A percentile compares a stretch with the other conserved stretches of the same genome.
phyloP scores from a whole-genome alignment of 1,140 invertebrate genomes.

The Leptinotarsa texana region DNA sequence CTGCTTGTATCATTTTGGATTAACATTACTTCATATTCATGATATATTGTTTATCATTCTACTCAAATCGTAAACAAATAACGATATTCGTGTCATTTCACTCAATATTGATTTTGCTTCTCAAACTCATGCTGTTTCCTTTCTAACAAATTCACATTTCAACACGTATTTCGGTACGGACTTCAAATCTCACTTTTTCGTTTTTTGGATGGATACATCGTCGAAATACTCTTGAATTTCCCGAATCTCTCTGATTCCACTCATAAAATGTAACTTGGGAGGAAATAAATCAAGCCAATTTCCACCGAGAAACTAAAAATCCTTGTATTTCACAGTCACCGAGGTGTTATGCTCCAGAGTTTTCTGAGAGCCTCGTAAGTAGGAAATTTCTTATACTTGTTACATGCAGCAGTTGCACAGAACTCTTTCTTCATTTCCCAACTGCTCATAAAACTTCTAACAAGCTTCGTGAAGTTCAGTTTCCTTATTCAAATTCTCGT shows the following conservation, averaged over 20 bases:
- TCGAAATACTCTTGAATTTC: too few relatives aligned
- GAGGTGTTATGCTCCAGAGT: constrained; percentile 11
- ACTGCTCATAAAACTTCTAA: constrained; percentile 12
- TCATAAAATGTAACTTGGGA: background rate
- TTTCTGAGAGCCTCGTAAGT: background rate
- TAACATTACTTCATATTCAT: too few relatives aligned
- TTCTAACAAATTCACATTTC: too few relatives aligned
- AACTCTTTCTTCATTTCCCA: background rate
- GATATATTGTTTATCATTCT: too few relatives aligned
- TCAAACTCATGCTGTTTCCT: too few relatives aligned
- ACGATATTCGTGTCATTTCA: too few relatives aligned
- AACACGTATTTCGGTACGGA: too few relatives aligned
- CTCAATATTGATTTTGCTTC: too few relatives aligned
- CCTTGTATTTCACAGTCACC: background rate
- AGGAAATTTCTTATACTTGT: background rate
- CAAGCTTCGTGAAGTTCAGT: background rate
- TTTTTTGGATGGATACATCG: too few relatives aligned
- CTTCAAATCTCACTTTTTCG: too few relatives aligned
- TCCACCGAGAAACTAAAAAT: background rate
- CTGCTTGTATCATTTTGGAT: too few relatives aligned
- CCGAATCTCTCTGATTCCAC: background rate
- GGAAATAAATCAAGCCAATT: constrained; percentile 8
- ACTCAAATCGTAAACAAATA: too few relatives aligned
- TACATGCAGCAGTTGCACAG: constrained; percentile 9
- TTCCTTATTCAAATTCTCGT: background rate